These are phyloP conservation scores for Polydesmus complanatus DNA, from an alignment of 2,888 invertebrate genomes.

Conservation along the genomic window DNA sequence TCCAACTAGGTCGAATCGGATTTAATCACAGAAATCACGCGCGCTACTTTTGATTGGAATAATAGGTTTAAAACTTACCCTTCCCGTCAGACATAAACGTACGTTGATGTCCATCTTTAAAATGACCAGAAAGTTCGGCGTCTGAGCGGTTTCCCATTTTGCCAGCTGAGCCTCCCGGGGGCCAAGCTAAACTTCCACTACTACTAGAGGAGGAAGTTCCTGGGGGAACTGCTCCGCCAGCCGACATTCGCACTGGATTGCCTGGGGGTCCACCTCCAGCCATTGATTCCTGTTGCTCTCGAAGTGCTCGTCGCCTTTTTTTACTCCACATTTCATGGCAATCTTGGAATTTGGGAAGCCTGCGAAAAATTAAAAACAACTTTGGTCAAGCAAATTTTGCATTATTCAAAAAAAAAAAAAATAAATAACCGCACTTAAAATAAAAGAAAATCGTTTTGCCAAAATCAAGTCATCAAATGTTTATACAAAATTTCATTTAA, in stretches of 20 bases:
- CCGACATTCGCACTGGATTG: slow-evolving; percentile 31
- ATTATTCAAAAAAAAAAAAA: slow-evolving; percentile 13
- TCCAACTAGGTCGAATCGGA: neutral
- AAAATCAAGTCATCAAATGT: neutral
- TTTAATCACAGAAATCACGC: neutral
- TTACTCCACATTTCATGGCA: slow-evolving; percentile 99
- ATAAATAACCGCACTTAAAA: too few relatives aligned
- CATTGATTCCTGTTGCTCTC: slow-evolving; percentile 91
- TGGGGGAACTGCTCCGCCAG: slow-evolving; percentile 33
- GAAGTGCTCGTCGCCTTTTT: slow-evolving; percentile 68
- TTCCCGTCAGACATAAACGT: slow-evolving; percentile 3
- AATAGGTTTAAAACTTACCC: neutral
- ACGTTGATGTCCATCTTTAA: slow-evolving; percentile 1
- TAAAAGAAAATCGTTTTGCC: too few relatives aligned
- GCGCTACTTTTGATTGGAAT: neutral
- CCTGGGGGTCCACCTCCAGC: slow-evolving; percentile 46
- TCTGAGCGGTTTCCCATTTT: neutral
- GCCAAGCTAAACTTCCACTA: neutral
- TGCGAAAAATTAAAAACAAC: slow-evolving; percentile 21
- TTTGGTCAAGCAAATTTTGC: too few relatives aligned
- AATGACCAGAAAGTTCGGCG: neutral
- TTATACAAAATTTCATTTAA: too few relatives aligned
- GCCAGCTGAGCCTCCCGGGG: slow-evolving; percentile 1
- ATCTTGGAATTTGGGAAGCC: slow-evolving; percentile 88
- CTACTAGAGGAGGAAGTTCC: neutral